Percentiles rank a stretch among this genome's conserved stretches.
phyloP scores from a whole-genome alignment of 2,113 vertebrate genomes.

The Limanda limanda region DNA sequence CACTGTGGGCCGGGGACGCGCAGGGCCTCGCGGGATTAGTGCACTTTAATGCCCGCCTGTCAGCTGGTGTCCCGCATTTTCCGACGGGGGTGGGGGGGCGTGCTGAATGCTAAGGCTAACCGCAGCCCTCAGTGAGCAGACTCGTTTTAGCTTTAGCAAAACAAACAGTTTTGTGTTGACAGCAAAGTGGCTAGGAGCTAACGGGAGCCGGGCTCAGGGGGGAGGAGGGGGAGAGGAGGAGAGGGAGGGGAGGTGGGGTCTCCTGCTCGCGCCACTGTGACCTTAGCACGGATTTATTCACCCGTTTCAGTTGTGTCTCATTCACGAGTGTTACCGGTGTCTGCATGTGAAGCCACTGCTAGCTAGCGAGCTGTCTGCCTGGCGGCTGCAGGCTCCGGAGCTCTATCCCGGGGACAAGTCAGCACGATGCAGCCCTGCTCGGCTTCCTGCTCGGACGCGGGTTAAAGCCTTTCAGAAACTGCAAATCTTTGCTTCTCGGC shows the following conservation, averaged over 20 bases:
- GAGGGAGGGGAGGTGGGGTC: slow-evolving; percentile 5
- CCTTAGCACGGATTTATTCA: slow-evolving; percentile 62
- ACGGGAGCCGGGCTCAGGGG: slow-evolving; percentile 43
- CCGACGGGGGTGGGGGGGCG: not conserved
- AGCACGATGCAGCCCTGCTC: not conserved
- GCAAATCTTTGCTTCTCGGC: slow-evolving; percentile 11
- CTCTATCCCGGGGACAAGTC: slow-evolving; percentile 11
- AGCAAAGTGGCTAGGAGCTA: slow-evolving; percentile 60
- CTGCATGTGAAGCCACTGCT: not conserved
- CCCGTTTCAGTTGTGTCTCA: not conserved
- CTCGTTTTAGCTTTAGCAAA: not conserved
- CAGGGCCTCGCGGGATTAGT: slow-evolving; percentile 78
- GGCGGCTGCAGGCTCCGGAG: slow-evolving; percentile 36
- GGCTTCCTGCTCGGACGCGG: slow-evolving; percentile 16
- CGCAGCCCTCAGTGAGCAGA: not conserved
- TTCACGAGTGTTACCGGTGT: no score
- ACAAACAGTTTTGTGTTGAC: slow-evolving; percentile 33
- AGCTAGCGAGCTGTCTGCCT: slow-evolving; percentile 26
- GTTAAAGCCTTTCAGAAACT: not conserved
- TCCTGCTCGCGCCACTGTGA: slow-evolving; percentile 35
- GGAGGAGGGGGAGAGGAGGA: slow-evolving; percentile 3
- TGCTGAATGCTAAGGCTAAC: not conserved
- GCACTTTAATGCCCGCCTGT: slow-evolving; percentile 42
- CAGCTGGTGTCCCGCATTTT: slow-evolving; percentile 33
- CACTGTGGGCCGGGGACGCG: slow-evolving; percentile 71